Evolutionary conservation across 2,888 invertebrate genomes (phyloP).

Genomic region (Phalera bucephala): DNA sequence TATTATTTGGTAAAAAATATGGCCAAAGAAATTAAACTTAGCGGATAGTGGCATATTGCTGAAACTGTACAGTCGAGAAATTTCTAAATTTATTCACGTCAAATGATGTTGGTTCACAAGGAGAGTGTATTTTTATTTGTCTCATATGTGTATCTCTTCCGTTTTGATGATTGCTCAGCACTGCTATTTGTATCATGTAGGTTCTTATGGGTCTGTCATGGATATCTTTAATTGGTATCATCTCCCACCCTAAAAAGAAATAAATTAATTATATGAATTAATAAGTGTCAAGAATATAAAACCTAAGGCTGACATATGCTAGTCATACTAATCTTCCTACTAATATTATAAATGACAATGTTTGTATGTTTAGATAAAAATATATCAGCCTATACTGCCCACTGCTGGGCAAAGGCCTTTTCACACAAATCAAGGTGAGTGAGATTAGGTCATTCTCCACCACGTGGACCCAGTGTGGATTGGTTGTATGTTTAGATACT

Average conservation of each 20-base stretch:
- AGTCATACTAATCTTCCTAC: too few species aligned
- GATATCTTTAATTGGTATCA: slow-evolving; percentile 94
- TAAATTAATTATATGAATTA: too few species aligned
- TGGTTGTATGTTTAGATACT: too few species aligned
- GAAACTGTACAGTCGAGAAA: slow-evolving; percentile 92
- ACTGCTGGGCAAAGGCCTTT: too few species aligned
- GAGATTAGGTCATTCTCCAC: too few species aligned
- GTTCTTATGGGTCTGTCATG: slow-evolving; percentile 94
- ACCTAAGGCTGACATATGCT: too few species aligned
- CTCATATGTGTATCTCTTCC: slow-evolving; percentile 99
- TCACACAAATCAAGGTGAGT: too few species aligned
- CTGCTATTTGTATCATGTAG: slow-evolving; percentile 98
- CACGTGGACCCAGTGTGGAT: too few species aligned
- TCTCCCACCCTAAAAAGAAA: slow-evolving; percentile 92
- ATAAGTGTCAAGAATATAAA: too few species aligned
- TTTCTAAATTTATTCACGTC: slow-evolving; percentile 88
- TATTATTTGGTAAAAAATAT: neutral
- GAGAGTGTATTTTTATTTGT: slow-evolving; percentile 97
- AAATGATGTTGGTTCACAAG: slow-evolving; percentile 86
- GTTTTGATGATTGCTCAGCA: slow-evolving; percentile 99
- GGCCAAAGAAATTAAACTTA: slow-evolving; percentile 56
- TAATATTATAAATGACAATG: too few species aligned
- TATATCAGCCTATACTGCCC: too few species aligned
- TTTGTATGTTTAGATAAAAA: too few species aligned
- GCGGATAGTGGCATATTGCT: slow-evolving; percentile 91